Conservation (phyloP, 2,113 vertebrate species). For the Gallinago undulata region DNA sequence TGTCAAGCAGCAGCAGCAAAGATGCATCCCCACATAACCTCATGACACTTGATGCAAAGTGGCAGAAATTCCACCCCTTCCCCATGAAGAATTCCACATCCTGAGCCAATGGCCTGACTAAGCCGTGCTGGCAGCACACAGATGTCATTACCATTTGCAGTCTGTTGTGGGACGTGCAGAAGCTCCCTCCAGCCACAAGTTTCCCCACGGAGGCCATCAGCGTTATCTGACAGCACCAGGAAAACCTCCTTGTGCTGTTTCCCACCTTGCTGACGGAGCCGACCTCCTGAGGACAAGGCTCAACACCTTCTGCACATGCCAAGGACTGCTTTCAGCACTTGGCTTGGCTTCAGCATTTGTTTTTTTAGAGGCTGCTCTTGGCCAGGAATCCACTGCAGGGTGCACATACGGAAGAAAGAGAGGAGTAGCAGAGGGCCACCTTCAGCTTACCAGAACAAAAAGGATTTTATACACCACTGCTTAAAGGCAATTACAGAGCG, state of each 20-base stretch:
- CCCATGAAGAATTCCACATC: neutral
- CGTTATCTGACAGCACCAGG: neutral
- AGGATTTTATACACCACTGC: neutral
- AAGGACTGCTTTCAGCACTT: neutral
- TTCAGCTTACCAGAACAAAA: neutral
- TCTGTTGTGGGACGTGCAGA: fast-evolving
- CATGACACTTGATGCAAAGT: neutral
- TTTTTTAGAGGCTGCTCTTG: neutral
- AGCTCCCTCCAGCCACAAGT: neutral
- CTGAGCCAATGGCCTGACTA: neutral
- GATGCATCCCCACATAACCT: fast-evolving
- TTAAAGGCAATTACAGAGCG: neutral
- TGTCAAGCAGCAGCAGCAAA: neutral
- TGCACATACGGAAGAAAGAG: neutral
- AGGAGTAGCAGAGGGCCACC: neutral
- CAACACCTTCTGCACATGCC: fast-evolving
- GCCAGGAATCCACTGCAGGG: neutral
- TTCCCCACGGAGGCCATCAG: neutral
- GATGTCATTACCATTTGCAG: neutral
- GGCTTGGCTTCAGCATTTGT: neutral
- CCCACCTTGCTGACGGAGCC: neutral
- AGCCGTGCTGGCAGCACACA: neutral
- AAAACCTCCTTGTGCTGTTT: neutral
- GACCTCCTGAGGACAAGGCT: neutral
- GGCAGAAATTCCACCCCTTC: neutral